Evolutionary conservation across 1,140 invertebrate species (phyloP).

Genomic region (Euura saliciscinereae): DNA sequence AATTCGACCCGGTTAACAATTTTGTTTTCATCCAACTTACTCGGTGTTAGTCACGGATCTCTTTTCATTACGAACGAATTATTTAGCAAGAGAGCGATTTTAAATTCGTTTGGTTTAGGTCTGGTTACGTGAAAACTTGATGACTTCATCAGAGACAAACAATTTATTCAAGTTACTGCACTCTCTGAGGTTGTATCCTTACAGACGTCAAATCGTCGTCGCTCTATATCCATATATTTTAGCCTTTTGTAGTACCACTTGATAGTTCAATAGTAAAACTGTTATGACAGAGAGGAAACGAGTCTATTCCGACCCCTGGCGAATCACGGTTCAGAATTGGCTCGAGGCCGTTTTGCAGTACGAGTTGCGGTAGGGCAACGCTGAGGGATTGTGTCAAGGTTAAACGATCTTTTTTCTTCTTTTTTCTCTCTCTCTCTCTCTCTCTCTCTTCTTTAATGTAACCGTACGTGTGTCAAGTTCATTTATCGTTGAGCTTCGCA

Average conservation of each 20-base stretch:
- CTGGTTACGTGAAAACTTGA: too few relatives aligned
- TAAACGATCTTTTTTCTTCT: not conserved
- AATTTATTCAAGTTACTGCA: too few relatives aligned
- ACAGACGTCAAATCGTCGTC: too few relatives aligned
- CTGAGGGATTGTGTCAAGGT: not conserved
- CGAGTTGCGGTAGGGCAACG: slow-evolving; percentile 3
- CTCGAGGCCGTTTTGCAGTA: slow-evolving; percentile 3
- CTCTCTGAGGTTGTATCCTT: too few relatives aligned
- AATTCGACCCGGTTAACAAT: slow-evolving; percentile 1
- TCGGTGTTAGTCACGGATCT: too few relatives aligned
- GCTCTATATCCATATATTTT: not conserved
- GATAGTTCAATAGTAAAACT: not conserved
- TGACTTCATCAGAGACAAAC: too few relatives aligned
- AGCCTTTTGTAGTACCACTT: not conserved
- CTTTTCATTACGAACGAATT: too few relatives aligned
- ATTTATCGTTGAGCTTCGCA: not conserved
- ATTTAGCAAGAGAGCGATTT: too few relatives aligned
- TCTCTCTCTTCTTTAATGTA: not conserved
- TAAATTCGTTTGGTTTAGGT: too few relatives aligned
- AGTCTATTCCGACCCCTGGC: slow-evolving; percentile 2
- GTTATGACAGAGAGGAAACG: not conserved
- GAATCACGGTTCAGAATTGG: not conserved
- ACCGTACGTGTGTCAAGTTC: not conserved
- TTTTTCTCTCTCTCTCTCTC: too few relatives aligned
- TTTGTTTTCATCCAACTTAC: not conserved